Evolutionary conservation across 2,113 vertebrate species (phyloP).

Genomic region (Phalacrocorax pelagicus): DNA sequence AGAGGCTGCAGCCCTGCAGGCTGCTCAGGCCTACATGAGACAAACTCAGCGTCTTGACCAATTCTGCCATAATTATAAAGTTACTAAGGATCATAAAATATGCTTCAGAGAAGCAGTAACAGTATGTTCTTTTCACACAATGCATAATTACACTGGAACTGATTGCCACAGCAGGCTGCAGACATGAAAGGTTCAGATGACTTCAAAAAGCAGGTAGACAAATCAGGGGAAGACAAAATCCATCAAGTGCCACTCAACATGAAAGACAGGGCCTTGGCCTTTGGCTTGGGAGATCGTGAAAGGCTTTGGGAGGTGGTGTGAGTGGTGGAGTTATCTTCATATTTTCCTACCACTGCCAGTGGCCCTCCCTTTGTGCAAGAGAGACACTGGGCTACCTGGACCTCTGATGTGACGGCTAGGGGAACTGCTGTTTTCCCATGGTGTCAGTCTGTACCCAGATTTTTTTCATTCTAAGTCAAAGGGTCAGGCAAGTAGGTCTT

Average conservation of each 20-base stretch:
- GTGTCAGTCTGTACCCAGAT: not conserved
- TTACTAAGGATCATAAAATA: not conserved
- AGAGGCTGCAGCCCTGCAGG: not conserved
- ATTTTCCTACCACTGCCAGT: not conserved
- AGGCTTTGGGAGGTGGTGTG: not conserved
- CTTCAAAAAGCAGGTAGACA: not conserved
- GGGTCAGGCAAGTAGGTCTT: not conserved
- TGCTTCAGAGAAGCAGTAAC: not conserved
- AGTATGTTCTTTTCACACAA: not conserved
- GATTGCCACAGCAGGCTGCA: not conserved
- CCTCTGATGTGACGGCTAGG: not conserved
- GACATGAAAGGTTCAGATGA: not conserved
- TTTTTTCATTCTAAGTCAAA: not conserved
- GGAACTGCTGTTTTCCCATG: not conserved
- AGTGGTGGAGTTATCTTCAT: not conserved
- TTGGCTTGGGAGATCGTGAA: not conserved
- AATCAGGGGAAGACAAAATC: not conserved
- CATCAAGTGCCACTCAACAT: not conserved
- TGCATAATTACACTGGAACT: not conserved
- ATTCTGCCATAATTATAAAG: not conserved
- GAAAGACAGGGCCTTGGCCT: not conserved
- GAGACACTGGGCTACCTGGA: not conserved
- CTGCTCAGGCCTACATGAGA: not conserved
- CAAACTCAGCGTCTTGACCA: not conserved
- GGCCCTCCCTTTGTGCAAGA: not conserved